Percentiles rank a stretch among this genome's conserved stretches.
Evolutionary conservation across 2,888 invertebrate species (phyloP).

Genomic region (Panzeria rudis): DNA sequence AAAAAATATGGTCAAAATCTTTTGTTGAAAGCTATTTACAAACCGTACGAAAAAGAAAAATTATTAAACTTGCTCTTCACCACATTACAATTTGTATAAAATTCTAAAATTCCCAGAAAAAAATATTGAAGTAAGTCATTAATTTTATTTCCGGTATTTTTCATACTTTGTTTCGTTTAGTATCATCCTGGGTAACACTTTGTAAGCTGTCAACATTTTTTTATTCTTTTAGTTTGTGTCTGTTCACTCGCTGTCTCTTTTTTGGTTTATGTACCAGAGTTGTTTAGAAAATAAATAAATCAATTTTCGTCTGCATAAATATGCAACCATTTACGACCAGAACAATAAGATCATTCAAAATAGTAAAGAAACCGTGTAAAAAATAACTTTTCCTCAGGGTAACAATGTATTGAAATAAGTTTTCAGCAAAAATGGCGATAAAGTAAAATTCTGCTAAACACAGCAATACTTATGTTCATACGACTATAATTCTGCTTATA

Average conservation of each 20-base stretch:
- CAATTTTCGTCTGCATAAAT: slow-evolving; percentile 69
- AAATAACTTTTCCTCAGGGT: slow-evolving; percentile 37
- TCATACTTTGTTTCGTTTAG: slow-evolving; percentile 25
- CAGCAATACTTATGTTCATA: slow-evolving; percentile 35
- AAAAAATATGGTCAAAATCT: neutral
- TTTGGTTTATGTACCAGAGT: slow-evolving; percentile 25
- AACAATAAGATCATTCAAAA: slow-evolving; percentile 56
- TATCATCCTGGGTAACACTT: slow-evolving; percentile 55
- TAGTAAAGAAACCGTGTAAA: neutral
- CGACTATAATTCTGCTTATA: neutral
- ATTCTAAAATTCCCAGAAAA: slow-evolving; percentile 1
- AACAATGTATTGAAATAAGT: slow-evolving; percentile 12
- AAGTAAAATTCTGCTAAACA: slow-evolving; percentile 54
- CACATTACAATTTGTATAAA: slow-evolving; percentile 6
- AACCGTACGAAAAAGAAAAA: neutral
- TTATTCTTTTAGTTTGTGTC: slow-evolving; percentile 11
- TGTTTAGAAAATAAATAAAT: slow-evolving; percentile 71
- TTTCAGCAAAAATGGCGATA: slow-evolving; percentile 9
- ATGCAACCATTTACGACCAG: slow-evolving; percentile 62
- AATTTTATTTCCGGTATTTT: slow-evolving; percentile 58
- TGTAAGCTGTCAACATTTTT: slow-evolving; percentile 69
- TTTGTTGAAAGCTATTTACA: neutral
- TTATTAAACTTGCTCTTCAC: slow-evolving; percentile 30
- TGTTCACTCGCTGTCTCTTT: slow-evolving; percentile 17
- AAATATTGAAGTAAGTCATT: slow-evolving; percentile 46